These are phyloP conservation scores for Emmelina monodactyla DNA, from an alignment of 2,888 invertebrate genomes.

Conservation along the genomic window DNA sequence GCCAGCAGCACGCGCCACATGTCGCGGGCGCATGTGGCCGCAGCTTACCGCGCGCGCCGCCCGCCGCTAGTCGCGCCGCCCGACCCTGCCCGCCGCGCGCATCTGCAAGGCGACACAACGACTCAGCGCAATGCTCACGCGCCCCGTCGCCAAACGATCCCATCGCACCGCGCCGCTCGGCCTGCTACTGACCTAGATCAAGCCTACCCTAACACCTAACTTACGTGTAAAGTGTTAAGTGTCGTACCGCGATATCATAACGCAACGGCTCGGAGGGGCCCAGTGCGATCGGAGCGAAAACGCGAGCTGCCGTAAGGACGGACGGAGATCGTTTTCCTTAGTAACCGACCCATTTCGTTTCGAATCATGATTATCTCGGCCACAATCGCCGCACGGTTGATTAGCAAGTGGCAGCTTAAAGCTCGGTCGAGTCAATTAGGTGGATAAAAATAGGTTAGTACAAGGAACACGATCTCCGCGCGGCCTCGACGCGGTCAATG, in stretches of 20 bases:
- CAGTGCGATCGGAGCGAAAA: slow-evolving; percentile 61
- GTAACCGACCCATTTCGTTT: slow-evolving; percentile 50
- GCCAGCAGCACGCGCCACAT: slow-evolving; percentile 67
- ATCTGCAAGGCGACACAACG: slow-evolving; percentile 63
- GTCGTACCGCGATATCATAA: slow-evolving; percentile 28
- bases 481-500: slow-evolving; percentile 60
- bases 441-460: slow-evolving; percentile 53
- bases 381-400: too few species aligned
- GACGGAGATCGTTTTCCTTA: slow-evolving; percentile 44
- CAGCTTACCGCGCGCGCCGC: slow-evolving; percentile 47
- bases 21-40: slow-evolving; percentile 59
- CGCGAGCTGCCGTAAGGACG: slow-evolving; percentile 44
- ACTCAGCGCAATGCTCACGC: slow-evolving; percentile 51
- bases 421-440: neutral
- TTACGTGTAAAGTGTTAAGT: slow-evolving; percentile 23
- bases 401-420: too few species aligned
- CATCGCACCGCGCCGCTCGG: slow-evolving; percentile 49
- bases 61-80: slow-evolving; percentile 38
- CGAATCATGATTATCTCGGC: too few species aligned
- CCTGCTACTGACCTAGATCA: slow-evolving; percentile 33
- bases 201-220: slow-evolving; percentile 32
- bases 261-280: slow-evolving; percentile 52
- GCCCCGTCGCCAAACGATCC: slow-evolving; percentile 44
- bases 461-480: slow-evolving; percentile 48
- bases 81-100: slow-evolving; percentile 39